Conservation (phyloP, 2,888 invertebrate species). For the Synanthedon tipuliformis region DNA sequence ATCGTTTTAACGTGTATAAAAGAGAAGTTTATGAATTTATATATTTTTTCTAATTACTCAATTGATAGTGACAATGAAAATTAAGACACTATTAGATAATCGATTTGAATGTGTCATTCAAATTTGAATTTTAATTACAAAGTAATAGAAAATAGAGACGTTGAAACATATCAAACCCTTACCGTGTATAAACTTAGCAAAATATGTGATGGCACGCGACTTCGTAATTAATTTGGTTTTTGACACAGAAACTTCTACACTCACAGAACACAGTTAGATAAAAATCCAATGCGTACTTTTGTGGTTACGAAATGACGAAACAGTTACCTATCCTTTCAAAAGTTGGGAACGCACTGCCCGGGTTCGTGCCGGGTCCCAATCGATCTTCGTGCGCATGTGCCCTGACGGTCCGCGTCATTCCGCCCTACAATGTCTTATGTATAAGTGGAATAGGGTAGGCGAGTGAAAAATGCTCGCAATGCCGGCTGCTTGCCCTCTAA, state of each 20-base stretch:
- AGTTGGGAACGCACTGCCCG: conserved; percentile 46
- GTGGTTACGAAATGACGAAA: conserved; percentile 25
- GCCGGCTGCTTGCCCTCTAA: conserved; percentile 16
- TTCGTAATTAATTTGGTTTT: background rate
- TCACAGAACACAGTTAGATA: conserved; percentile 13
- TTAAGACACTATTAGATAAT: no score
- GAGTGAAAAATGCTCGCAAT: conserved; percentile 30
- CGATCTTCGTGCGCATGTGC: conserved; percentile 59
- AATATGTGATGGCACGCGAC: conserved; percentile 18
- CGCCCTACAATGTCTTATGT: conserved; percentile 65
- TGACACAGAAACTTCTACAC: conserved; percentile 11
- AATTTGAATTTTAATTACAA: background rate
- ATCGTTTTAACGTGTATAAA: no score
- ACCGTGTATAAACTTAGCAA: conserved; percentile 8
- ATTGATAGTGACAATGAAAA: no score
- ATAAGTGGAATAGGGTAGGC: conserved; percentile 47
- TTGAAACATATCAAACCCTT: conserved; percentile 6
- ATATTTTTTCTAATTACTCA: no score
- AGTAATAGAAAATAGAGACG: background rate
- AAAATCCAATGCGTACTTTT: conserved; percentile 47
- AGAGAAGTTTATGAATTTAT: no score
- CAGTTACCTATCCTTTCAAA: conserved; percentile 21
- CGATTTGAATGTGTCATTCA: background rate
- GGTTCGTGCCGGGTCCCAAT: conserved; percentile 41
- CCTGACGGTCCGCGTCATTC: conserved; percentile 37